Base-by-base conservation (phyloP, 2,113 vertebrate species). In the Lycocorax pyrrhopterus region DNA sequence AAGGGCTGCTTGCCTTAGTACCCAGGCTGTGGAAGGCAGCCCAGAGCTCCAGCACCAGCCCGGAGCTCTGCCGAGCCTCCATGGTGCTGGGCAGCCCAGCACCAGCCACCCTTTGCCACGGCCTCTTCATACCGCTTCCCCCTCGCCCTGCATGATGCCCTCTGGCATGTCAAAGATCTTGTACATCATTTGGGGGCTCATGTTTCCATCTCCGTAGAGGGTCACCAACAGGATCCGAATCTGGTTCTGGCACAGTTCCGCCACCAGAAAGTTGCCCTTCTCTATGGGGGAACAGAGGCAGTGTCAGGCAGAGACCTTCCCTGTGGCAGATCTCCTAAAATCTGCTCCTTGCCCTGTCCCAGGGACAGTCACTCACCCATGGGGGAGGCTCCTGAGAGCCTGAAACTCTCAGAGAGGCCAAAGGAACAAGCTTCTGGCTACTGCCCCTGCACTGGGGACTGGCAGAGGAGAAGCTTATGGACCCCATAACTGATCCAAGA, bases 211-310 rank as follows among this genome's bases (percentile, higher is more conserved):
- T 4, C 98, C 98, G 1, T 63, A 56, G 89, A 99, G 95, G 6
- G 97, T 97, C 39, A 99, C 97, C 29, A 97, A 67, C 29, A 99
- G 60, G 19, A 97, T 97, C 20, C 98, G 97, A 92, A 99, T 97
- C 13, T 98, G 97, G 5, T 60, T 97, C 35, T 98, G 98, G 23
- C 98, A 97, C n/a, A 99, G 96, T 84, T 99, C 99, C 91, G 98
- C 85, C 23, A 98, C 99, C 89, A 99, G 68, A 25, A 98, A 98
- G 84, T 98, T 95, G 0, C 99, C 99, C 59, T 97, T 96, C 71
- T 99, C 99, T 99, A 87, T 6, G 20, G 37, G 8, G 41, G 30
- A 88, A 79, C 9, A 52, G 33, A 72, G 60, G 30, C 1, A 4
- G 52, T 19, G 16, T 76, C 62, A 93, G 44, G 43, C 49, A 78